phyloP scores from a whole-genome alignment of 2,888 invertebrate genomes.

The Philereme vetulata region DNA sequence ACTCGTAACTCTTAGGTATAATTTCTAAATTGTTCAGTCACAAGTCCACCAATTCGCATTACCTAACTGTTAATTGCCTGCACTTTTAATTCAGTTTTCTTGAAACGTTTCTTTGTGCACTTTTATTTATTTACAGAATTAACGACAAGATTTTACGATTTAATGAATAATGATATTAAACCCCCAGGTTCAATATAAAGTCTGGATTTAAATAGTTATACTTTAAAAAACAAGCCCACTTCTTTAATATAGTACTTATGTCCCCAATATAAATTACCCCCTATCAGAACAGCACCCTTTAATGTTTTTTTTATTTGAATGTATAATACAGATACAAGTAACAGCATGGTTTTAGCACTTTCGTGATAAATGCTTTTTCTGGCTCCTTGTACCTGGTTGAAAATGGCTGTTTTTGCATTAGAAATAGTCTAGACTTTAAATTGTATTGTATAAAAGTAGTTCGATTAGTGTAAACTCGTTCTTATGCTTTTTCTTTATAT shows the following conservation, averaged over 20 bases:
- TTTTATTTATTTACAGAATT: conserved; percentile 8
- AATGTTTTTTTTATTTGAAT: neutral
- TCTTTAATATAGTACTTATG: too few relatives aligned
- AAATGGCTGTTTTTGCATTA: neutral
- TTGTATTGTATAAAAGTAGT: neutral
- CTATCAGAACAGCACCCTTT: too few relatives aligned
- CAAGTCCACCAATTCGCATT: conserved; percentile 17
- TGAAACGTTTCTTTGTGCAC: conserved; percentile 20
- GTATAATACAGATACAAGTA: neutral
- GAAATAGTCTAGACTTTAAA: neutral
- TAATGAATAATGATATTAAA: neutral
- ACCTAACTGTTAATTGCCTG: conserved; percentile 26
- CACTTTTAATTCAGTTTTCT: conserved; percentile 14
- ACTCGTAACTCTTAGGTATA: neutral
- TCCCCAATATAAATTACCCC: too few relatives aligned
- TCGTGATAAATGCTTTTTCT: conserved; percentile 7
- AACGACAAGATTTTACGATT: too few relatives aligned
- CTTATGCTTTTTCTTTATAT: neutral
- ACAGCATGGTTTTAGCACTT: conserved; percentile 14
- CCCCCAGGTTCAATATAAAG: too few relatives aligned
- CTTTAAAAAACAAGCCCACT: too few relatives aligned
- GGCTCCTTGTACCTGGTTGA: neutral
- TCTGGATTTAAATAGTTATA: too few relatives aligned
- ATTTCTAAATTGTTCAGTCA: neutral
- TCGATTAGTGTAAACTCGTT: neutral